A percentile compares a stretch with the other conserved stretches of the same genome.
Conservation (phyloP, 2,113 vertebrate species). For the Hydrochoerus hydrochaeris region DNA sequence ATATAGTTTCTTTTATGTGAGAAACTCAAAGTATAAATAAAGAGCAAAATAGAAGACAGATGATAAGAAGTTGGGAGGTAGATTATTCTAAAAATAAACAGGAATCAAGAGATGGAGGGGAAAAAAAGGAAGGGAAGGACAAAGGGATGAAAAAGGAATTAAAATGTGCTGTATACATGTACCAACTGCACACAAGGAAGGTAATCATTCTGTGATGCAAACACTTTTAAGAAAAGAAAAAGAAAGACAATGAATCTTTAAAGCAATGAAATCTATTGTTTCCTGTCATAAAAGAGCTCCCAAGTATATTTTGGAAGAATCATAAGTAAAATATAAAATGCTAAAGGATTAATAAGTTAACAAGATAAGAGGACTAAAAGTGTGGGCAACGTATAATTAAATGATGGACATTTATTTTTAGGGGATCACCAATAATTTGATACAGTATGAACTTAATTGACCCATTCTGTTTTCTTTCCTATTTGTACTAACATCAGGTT, state of each 20-base stretch:
- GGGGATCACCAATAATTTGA: neutral
- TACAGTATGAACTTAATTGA: neutral
- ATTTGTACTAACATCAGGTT: neutral
- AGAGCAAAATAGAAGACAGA: neutral
- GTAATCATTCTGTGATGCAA: neutral
- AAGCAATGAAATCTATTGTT: neutral
- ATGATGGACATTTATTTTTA: neutral
- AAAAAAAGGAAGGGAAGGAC: neutral
- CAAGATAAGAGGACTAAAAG: neutral
- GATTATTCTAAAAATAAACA: neutral
- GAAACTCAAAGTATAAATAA: neutral
- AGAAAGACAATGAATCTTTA: neutral
- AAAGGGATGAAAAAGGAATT: neutral
- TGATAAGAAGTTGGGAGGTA: neutral
- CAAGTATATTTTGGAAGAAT: neutral
- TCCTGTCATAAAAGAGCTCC: neutral
- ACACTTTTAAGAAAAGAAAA: neutral
- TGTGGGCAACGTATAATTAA: neutral
- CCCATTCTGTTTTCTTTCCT: neutral
- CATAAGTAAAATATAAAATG: neutral
- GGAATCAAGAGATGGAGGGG: neutral
- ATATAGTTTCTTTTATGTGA: neutral
- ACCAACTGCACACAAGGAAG: neutral
- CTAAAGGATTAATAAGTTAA: neutral
- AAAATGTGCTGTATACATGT: neutral